Evolutionary conservation across 2,113 vertebrate species (phyloP), one percentile per base, ranked within the genome.

Genomic region (Progne subis): DNA sequence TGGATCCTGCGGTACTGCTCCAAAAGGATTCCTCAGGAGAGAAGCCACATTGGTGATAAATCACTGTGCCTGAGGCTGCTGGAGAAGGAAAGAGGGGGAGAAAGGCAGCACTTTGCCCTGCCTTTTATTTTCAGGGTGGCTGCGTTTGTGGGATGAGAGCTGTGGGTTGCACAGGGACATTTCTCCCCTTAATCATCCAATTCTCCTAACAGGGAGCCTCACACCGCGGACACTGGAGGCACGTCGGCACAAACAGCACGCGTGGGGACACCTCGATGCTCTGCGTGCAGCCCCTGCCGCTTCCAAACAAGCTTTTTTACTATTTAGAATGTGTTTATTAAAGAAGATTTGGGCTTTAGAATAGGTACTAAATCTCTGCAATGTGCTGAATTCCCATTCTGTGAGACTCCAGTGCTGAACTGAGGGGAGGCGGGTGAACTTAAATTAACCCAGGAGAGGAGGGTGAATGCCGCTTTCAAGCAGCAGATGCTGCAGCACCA

Each of bases 371-470:
- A 95, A 93, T 96, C 90, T 96, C 80, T 74, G 77, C 82, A 82
- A 64, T 79, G 92, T 87, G 94, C 94, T 93, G 93, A 89, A 94
- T 95, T 94, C 95, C 92, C 77, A 23, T 94, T 94, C 92, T 95
- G 86, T 56, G 92, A 92, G 90, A 31, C 90, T 95, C 90, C 77
- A 64, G 86, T 90, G 91, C 93, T 95, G 93, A 95, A 69, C 94
- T 76, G 96, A 96, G 94, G 95, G 93, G 93, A 96, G 96, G 96
- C 78, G 93, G 74, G 70, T 97, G 97, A 97, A 97, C 96, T 97
- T 95, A 96, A 97, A 97, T 97, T 97, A 97, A 97, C 96, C 96
- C 94, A 95, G 89, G 86, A 95, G 92, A 97, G 92, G 95, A 96
- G 97, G 92, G 96, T 96, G 96, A 97, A 96, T 94, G 93, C 94